Evolutionary conservation across 1,140 invertebrate species (phyloP).

Genomic region (Drosophila aff.): DNA sequence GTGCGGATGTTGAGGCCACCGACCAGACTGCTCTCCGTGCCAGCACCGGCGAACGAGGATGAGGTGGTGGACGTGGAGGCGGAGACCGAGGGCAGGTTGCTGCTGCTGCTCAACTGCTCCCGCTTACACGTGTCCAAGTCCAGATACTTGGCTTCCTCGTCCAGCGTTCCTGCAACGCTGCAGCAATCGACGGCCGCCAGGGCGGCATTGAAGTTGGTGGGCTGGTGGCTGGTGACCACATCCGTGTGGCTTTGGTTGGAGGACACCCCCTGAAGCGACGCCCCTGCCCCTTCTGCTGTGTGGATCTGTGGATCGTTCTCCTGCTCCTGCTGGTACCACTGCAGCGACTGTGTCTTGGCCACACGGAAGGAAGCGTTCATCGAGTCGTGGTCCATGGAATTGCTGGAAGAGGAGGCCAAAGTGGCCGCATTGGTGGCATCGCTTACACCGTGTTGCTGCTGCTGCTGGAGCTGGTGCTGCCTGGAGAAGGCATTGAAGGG

Average conservation of each 20-base stretch:
- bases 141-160: slow-evolving; percentile 75
- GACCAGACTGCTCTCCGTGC: slow-evolving; percentile 76
- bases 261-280: not conserved
- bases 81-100: slow-evolving; percentile 65
- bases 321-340: slow-evolving; percentile 58
- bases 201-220: slow-evolving; percentile 72
- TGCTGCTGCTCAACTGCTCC: slow-evolving; percentile 70
- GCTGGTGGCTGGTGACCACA: slow-evolving; percentile 58
- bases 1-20: slow-evolving; percentile 90
- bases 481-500: slow-evolving; percentile 54
- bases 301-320: slow-evolving; percentile 27
- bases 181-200: slow-evolving; percentile 71
- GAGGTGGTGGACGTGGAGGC: slow-evolving; percentile 72
- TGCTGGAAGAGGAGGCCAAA: slow-evolving; percentile 73
- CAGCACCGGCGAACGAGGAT: slow-evolving; percentile 72
- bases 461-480: slow-evolving; percentile 61
- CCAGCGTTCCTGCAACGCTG: slow-evolving; percentile 53
- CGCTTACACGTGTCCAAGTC: slow-evolving; percentile 82
- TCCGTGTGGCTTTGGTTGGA: slow-evolving; percentile 38
- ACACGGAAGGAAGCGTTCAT: slow-evolving; percentile 72
- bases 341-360: slow-evolving; percentile 54
- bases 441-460: slow-evolving; percentile 53
- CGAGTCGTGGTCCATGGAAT: slow-evolving; percentile 72
- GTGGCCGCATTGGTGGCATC: slow-evolving; percentile 80
- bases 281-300: not conserved